Base-by-base conservation (phyloP, 2,113 vertebrate genomes). In the Pao palembangensis region DNA sequence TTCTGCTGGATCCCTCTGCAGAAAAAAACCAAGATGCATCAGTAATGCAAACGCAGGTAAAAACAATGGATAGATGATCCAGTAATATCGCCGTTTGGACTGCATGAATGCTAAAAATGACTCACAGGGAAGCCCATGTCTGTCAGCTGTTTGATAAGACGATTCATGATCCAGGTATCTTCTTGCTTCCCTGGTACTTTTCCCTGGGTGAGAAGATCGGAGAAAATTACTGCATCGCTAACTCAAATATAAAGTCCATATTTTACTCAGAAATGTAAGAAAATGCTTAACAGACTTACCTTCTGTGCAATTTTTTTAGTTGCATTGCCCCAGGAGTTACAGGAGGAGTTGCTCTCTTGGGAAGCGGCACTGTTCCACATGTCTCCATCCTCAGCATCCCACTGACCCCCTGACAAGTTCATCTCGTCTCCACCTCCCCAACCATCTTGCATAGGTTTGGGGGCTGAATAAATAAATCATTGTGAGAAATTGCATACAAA, bases 71-170 rank as follows among this genome's bases (percentile, higher is more conserved):
- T 38, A 38, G 8, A 38, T 38, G 34, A 38, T 2, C 34, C 8
- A 11, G 34, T 38, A 38, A 38, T 38, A 38, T 38, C 10, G 34
- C 34, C 34, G 3, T 38, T 38, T 38, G 11, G 10, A 38, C 5
- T 2, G 28, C 44, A 59, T n/a, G 17, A 31, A 2, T 50, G n/a
- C 10, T 55, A 19, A 16, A 28, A 4, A 54, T 4, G 43, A 94
- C 91, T 94, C 81, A 99, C 96, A 83, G 95, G 95, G 91, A 99
- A 99, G 89, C 96, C 96, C 95, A 99, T 98, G 88, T 98, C 96
- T 66, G 94, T 98, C 85, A 98, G 93, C 85, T 98, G 96, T 90
- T 95, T 98, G 83, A 94, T 94, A 86, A 99, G 94, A 82, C 94
- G 94, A 82, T 91, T 95, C 95, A 99, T 92, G 84, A 95, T 92